phyloP scores from a whole-genome alignment of 2,797 vertebrate genomes.

The Morus bassanus region DNA sequence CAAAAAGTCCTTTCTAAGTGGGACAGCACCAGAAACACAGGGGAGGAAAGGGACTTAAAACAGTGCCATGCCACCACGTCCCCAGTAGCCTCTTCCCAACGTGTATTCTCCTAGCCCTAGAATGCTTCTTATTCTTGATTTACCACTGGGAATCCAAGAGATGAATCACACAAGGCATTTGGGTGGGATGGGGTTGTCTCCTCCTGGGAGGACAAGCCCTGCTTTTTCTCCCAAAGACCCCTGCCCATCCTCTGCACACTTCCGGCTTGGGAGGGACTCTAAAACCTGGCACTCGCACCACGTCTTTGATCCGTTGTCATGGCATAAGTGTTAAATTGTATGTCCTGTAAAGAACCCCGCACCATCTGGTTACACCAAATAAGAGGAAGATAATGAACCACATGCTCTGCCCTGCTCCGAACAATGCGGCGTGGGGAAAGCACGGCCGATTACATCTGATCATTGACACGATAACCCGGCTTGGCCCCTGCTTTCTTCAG shows the following conservation, averaged over 20 bases:
- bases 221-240: not conserved
- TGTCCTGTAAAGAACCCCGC: not conserved
- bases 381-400: not conserved
- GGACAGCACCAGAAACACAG: not conserved
- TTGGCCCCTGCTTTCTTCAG: not conserved
- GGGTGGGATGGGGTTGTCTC: not conserved
- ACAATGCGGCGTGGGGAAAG: not conserved
- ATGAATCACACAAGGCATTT: not conserved
- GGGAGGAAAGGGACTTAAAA: not conserved
- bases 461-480: fast-evolving
- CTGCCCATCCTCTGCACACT: not conserved
- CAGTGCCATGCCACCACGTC: not conserved
- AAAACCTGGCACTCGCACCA: not conserved
- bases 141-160: not conserved
- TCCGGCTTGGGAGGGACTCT: not conserved
- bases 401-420: not conserved
- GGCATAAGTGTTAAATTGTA: not conserved
- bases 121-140: not conserved
- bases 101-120: not conserved
- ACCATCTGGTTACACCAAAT: not conserved
- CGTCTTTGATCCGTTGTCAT: not conserved
- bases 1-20: not conserved
- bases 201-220: not conserved
- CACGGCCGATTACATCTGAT: not conserved
- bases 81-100: not conserved